Base-by-base conservation (phyloP, 1,140 invertebrate species). In the Dreissena polymorpha region DNA sequence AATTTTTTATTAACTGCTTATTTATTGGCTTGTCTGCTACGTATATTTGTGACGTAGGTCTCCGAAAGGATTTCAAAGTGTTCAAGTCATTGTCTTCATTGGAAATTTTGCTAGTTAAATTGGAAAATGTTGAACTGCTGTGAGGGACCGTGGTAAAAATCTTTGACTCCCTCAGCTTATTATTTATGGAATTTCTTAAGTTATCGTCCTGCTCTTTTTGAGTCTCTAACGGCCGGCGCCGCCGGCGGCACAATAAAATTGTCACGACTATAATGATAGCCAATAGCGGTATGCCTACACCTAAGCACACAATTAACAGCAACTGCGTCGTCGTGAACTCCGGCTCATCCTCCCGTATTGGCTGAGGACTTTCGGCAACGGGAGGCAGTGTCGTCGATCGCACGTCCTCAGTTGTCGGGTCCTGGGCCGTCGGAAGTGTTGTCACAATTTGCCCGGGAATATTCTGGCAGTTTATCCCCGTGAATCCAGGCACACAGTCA, bases 401-500 rank as follows among this genome's bases (percentile, higher is more conserved):
- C 10, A 13, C 39, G 0, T 27, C 18, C 13, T 50, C 23, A 0
- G 50, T 27, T 5, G 57, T 25, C 6, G 13, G 16, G 10, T 50
- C 60, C 39, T 13, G 13, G 29, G 49, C 76, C 10, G 65, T 53
- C 6, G 18, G 23, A 6, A 60, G 29, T 5, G 70, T 64, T 0
- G 63, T 67, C 39, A 63, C 69, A 13, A 68, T 14, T 49, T 82
- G 79, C 23, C 79, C 79, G n/a, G 79, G 73, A 49, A 76, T 63
- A 64, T 76, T 76, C 57, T 84, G 83, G 75, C 81, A 85, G 67
- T 82, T 82, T 21, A 68, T 81, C 18, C 98, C 98, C 0, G 97
- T 98, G 97, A 97, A 99, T 0, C 97, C 97, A 0, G 96, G 95
- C 0, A 95, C 95, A 92, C 98, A 99, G 5, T 95, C 94, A 90